Evolutionary conservation across 2,888 invertebrate genomes (phyloP).

Genomic region (Argyresthia albistria): DNA sequence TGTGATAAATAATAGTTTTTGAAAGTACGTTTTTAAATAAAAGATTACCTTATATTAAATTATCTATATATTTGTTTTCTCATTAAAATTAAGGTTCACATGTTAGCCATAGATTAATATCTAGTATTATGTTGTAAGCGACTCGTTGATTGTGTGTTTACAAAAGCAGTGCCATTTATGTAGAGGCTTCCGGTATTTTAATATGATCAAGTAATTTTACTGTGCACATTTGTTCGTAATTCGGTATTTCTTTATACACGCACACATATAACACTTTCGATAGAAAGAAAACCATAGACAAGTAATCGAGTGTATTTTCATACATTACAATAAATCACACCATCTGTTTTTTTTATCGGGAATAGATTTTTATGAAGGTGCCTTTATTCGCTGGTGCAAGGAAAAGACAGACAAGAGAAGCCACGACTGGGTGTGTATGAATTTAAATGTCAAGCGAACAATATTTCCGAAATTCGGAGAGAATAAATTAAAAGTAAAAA

Average conservation of each 20-base stretch:
- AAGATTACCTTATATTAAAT: neutral
- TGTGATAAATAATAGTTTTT: no score
- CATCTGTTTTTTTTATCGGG: no score
- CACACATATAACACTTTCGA: no score
- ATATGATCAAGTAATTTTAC: no score
- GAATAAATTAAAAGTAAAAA: no score
- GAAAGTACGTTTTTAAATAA: no score
- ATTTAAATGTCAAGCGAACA: neutral
- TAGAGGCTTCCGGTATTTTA: neutral
- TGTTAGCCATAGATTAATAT: neutral
- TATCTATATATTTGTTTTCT: slow-evolving; percentile 1
- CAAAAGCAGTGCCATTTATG: neutral
- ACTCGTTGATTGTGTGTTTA: neutral
- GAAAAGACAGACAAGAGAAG: neutral
- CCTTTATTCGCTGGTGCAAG: neutral
- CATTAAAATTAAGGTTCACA: neutral
- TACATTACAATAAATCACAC: no score
- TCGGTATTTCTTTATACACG: neutral
- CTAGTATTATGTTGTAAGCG: neutral
- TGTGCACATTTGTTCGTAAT: neutral
- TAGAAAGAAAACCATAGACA: no score
- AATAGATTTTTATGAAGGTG: neutral
- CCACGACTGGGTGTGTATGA: neutral
- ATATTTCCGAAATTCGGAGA: neutral
- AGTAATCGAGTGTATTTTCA: no score